Base-by-base conservation (phyloP, 2,113 vertebrate species). In the Bubo blakistoni region DNA sequence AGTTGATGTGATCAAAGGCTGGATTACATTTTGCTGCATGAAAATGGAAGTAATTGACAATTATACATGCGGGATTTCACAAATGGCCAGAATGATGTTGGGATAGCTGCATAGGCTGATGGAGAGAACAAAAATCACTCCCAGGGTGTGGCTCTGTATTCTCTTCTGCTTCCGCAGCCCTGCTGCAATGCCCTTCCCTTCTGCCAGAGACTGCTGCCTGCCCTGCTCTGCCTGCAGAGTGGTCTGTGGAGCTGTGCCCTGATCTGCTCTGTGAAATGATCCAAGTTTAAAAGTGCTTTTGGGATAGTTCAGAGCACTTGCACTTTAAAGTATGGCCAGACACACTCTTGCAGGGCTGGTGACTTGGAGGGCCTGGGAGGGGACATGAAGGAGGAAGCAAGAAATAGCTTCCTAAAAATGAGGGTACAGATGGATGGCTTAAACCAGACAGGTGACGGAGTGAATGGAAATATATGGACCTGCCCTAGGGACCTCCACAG, bases 381-480 rank as follows among this genome's bases (percentile, higher is more conserved):
- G 21, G 30, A 73, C 36, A 20, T 25, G 32, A 59, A 89, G 62
- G 22, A 65, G 32, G 38, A 92, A 80, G 58, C 44, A 92, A 70
- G 40, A 66, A 74, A 63, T 32, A 34, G 30, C 24, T 62, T 77
- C 51, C 44, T 81, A 16, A 29, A 73, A 61, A 63, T 9, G 34
- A 55, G 16, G 18, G 27, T 61, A 51, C 22, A 92, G 57, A 11
- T 25, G 34, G 24, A 36, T 34, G 16, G 52, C 36, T 94, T 82
- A 76, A 82, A 82, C 4, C 34, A 67, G 66, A 46, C 12, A 40
- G n/a, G 7, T 2, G 24, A 57, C 21, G 30, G 59, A 47, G 20
- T 16, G 46, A 85, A 54, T 0, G 51, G 40, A 88, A 86, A 47
- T 18, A 66, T 0, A 30, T 0, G 0, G 3, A 76, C 17, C 38